Percentiles rank a stretch among this genome's conserved stretches.
Evolutionary conservation across 1,140 invertebrate species (phyloP).

Genomic region (Heliconius hermathena): DNA sequence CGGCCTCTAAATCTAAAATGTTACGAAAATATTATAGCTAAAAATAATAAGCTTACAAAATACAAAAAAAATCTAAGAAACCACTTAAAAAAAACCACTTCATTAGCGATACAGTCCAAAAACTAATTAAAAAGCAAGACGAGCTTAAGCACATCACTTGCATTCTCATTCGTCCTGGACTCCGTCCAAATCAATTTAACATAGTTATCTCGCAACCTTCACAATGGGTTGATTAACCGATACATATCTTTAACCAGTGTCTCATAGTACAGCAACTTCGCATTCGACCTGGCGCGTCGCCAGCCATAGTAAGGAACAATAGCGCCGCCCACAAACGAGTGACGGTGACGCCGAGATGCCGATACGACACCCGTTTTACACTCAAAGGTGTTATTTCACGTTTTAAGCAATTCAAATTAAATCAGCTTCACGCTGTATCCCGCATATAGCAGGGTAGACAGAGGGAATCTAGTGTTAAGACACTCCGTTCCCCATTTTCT

Average conservation of each 20-base stretch:
- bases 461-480: no score
- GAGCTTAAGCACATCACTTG: neutral
- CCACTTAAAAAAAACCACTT: neutral
- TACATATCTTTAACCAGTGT: slow-evolving; percentile 65
- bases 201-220: slow-evolving; percentile 59
- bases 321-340: slow-evolving; percentile 49
- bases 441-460: no score
- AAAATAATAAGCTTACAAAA: no score
- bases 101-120: neutral
- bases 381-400: slow-evolving; percentile 26
- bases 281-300: slow-evolving; percentile 62
- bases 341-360: slow-evolving; percentile 32
- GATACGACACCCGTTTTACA: slow-evolving; percentile 28
- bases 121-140: neutral
- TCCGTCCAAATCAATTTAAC: slow-evolving; percentile 47
- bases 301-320: slow-evolving; percentile 44
- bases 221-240: slow-evolving; percentile 73
- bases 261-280: slow-evolving; percentile 56
- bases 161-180: slow-evolving; percentile 23
- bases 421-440: no score
- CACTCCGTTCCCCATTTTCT: no score
- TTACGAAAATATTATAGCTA: no score
- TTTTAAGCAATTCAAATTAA: slow-evolving; percentile 20
- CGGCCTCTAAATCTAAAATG: no score
- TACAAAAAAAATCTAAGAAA: no score